Percentiles rank a stretch among this genome's conserved stretches.
Evolutionary conservation across 2,797 vertebrate species (phyloP).

Genomic region (Acrocephalus scirpaceus): DNA sequence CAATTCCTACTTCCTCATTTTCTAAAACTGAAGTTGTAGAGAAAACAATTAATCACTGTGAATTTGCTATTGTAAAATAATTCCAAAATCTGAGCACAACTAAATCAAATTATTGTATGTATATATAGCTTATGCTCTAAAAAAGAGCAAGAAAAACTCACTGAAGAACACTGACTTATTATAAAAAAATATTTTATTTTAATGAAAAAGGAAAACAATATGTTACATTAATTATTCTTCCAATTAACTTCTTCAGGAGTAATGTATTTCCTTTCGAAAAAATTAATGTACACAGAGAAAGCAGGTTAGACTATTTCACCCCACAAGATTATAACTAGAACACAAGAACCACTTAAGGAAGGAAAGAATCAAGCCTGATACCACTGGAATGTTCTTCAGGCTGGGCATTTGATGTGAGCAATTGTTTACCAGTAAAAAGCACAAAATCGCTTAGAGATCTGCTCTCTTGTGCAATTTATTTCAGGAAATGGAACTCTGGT

Average conservation of each 20-base stretch:
- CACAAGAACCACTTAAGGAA: neutral
- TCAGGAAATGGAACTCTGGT: constrained; percentile 38
- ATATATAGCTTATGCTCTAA: neutral
- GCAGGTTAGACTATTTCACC: neutral
- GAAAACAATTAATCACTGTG: neutral
- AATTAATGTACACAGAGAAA: neutral
- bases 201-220: neutral
- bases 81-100: neutral
- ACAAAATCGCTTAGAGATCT: neutral
- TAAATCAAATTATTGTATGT: neutral
- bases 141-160: neutral
- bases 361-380: neutral
- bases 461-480: constrained; percentile 39
- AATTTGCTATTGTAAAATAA: neutral
- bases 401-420: neutral
- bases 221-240: neutral
- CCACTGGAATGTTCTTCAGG: neutral
- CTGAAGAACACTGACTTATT: neutral
- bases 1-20: neutral
- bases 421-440: neutral
- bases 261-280: neutral
- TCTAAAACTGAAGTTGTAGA: neutral
- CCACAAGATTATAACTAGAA: neutral
- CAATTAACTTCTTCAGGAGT: neutral
- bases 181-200: neutral